Percentiles rank a stretch among this genome's conserved stretches.
Evolutionary conservation across 2,797 vertebrate genomes (phyloP).

Genomic region (Rhinophrynus dorsalis): DNA sequence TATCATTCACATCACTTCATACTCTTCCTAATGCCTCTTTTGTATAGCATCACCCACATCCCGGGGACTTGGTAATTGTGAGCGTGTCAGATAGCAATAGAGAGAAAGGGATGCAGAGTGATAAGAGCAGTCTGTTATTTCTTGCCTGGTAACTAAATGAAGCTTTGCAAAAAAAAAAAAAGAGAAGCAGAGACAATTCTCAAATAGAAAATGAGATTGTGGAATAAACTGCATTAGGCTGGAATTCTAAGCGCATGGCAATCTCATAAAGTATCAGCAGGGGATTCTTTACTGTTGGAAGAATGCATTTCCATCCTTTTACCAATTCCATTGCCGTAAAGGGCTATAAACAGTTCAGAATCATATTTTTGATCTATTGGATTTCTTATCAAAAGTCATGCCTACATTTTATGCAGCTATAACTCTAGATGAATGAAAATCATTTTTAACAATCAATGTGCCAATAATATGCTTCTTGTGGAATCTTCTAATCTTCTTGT

Average conservation of each 20-base stretch:
- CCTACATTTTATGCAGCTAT: slow-evolving; percentile 1
- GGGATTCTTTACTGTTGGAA: background rate
- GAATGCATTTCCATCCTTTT: slow-evolving; percentile 13
- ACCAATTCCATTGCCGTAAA: background rate
- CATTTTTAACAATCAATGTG: slow-evolving; percentile 4
- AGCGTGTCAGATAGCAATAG: background rate
- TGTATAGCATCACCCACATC: background rate
- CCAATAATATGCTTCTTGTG: background rate
- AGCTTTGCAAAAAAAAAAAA: slow-evolving; percentile 9
- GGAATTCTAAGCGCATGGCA: background rate
- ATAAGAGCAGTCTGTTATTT: background rate
- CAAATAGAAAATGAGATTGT: slow-evolving; percentile 7
- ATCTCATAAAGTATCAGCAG: slow-evolving; percentile 15
- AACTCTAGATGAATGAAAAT: background rate
- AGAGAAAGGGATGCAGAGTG: background rate
- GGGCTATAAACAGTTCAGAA: slow-evolving; percentile 23
- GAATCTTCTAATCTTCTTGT: background rate
- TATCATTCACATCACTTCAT: background rate
- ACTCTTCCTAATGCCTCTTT: slow-evolving; percentile 1
- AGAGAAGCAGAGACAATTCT: background rate
- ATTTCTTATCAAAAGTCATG: slow-evolving; percentile 7
- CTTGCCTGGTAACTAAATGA: background rate
- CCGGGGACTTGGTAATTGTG: slow-evolving; percentile 4
- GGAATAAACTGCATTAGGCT: background rate
- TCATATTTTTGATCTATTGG: slow-evolving; percentile 29